Percentiles rank a stretch among this genome's conserved stretches.
phyloP scores from a whole-genome alignment of 2,888 invertebrate species.

The Prosopocoilus inquinatus region DNA sequence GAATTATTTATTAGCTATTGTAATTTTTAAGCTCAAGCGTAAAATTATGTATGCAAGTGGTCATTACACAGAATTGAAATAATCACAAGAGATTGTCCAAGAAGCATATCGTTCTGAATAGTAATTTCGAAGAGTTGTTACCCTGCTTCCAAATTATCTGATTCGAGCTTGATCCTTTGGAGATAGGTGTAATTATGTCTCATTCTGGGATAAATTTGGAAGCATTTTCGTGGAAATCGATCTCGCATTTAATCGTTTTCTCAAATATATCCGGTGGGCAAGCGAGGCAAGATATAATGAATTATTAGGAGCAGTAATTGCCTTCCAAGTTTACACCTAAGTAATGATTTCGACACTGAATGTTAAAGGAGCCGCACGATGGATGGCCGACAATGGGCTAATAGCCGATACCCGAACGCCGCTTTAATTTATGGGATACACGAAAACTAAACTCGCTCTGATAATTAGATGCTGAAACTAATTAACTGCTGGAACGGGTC shows the following conservation, averaged over 20 bases:
- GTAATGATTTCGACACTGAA: conserved; percentile 56
- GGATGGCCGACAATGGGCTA: conserved; percentile 45
- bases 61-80: no score
- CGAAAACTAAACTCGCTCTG: conserved; percentile 50
- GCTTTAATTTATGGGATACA: conserved; percentile 51
- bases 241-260: neutral
- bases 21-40: no score
- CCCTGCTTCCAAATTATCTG: no score
- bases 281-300: conserved; percentile 40
- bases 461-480: conserved; percentile 57
- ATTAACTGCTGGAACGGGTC: conserved; percentile 52
- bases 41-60: no score
- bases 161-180: no score
- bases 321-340: conserved; percentile 55
- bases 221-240: no score
- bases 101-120: no score
- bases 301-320: conserved; percentile 51
- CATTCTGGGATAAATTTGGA: no score
- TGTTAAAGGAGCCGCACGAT: conserved; percentile 49
- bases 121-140: no score
- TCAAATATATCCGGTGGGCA: conserved; percentile 8
- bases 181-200: no score
- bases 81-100: no score
- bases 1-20: no score
- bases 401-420: conserved; percentile 36